Conservation (phyloP, 1,140 invertebrate genomes). For the Trichonephila inaurata region DNA sequence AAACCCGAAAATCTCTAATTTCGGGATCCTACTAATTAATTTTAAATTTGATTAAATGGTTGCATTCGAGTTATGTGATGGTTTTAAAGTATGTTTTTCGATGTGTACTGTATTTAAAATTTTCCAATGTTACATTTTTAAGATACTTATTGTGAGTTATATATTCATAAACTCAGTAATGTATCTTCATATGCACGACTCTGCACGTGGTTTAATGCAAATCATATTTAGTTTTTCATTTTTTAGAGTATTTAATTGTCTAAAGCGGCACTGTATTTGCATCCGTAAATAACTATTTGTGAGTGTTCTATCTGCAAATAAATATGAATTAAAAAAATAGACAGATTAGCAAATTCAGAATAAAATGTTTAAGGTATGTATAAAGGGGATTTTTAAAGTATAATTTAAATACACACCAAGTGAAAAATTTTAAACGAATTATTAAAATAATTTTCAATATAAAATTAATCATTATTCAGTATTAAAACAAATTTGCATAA, state of each 20-base stretch:
- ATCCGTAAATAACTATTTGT: background rate
- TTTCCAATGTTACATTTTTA: constrained; percentile 48
- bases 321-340: too few relatives aligned
- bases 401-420: too few relatives aligned
- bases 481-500: too few relatives aligned
- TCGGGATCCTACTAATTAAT: constrained; percentile 39
- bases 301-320: background rate
- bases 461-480: too few relatives aligned
- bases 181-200: constrained; percentile 45
- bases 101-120: constrained; percentile 54
- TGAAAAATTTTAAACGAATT: too few relatives aligned
- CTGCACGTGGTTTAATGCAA: constrained; percentile 45
- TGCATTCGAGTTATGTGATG: constrained; percentile 58
- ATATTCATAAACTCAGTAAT: background rate
- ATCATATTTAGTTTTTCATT: background rate
- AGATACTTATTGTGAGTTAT: constrained; percentile 40
- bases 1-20: background rate
- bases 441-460: too few relatives aligned
- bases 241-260: background rate
- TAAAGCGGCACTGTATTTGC: background rate
- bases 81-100: constrained; percentile 57
- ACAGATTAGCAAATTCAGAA: too few relatives aligned
- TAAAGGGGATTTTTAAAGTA: too few relatives aligned
- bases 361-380: too few relatives aligned
- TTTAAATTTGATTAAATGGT: constrained; percentile 61